Percentiles rank a stretch among this genome's conserved stretches.
Evolutionary conservation across 2,113 vertebrate species (phyloP).

Genomic region (Heteronetta atricapilla): DNA sequence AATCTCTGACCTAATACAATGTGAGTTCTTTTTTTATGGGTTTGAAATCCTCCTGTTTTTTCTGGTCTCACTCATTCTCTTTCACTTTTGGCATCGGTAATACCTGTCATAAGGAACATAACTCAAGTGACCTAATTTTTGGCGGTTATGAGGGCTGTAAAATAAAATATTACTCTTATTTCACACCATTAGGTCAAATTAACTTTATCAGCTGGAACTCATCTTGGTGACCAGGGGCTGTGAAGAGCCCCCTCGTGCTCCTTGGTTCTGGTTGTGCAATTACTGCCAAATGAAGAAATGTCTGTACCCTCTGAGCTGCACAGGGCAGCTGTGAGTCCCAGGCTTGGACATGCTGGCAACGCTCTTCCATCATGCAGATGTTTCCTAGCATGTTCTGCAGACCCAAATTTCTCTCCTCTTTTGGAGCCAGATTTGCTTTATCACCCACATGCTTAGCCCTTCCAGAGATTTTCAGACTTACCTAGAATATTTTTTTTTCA

Average conservation of each 20-base stretch:
- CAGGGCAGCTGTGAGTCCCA: not conserved
- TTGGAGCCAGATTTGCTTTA: not conserved
- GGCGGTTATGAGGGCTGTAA: not conserved
- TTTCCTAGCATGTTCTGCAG: not conserved
- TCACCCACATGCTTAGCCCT: not conserved
- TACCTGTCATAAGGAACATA: not conserved
- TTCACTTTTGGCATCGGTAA: not conserved
- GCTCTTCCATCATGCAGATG: not conserved
- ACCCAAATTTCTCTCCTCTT: not conserved
- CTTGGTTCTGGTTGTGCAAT: not conserved
- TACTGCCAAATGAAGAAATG: not conserved
- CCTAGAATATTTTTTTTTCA: not conserved
- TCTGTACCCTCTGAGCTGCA: not conserved
- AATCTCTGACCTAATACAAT: not conserved
- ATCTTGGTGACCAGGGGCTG: not conserved
- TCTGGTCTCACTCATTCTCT: not conserved
- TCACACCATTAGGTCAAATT: slow-evolving; percentile 18
- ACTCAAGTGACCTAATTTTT: slow-evolving; percentile 30
- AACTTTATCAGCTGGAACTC: slow-evolving; percentile 4
- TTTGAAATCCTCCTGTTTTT: not conserved
- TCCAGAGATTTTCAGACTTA: not conserved
- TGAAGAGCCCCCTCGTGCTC: not conserved
- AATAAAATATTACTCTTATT: slow-evolving; percentile 18
- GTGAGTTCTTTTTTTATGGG: not conserved
- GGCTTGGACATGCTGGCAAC: not conserved